These are phyloP conservation scores for Eulacestoma nigropectus DNA, from an alignment of 2,113 vertebrate genomes.

Conservation along the genomic window DNA sequence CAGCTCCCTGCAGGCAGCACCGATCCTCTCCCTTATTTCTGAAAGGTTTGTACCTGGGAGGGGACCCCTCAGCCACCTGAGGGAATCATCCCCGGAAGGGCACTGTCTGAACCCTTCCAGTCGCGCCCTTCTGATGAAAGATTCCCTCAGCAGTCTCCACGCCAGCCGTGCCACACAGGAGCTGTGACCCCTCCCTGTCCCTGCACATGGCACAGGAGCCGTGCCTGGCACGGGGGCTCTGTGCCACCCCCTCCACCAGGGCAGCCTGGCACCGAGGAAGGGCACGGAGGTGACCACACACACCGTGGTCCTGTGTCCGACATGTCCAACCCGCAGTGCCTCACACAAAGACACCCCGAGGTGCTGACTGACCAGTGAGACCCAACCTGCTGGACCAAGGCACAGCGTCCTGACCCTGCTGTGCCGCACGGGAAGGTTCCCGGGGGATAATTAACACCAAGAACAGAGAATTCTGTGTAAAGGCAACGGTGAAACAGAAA, in stretches of 20 bases:
- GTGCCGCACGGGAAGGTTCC: background rate
- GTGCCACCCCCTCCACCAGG: background rate
- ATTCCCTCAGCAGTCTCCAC: background rate
- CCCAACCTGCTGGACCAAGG: background rate
- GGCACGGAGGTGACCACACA: background rate
- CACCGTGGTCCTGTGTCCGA: rapidly evolving
- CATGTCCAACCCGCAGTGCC: rapidly evolving
- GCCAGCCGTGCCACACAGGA: background rate
- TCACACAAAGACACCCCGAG: background rate
- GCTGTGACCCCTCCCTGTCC: background rate
- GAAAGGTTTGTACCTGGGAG: background rate
- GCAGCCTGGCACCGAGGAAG: rapidly evolving
- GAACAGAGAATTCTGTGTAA: background rate
- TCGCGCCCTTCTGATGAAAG: rapidly evolving
- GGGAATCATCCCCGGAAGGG: background rate
- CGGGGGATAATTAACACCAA: background rate
- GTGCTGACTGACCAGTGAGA: background rate
- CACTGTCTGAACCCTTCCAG: rapidly evolving
- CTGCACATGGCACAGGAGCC: background rate
- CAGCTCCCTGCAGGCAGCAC: background rate
- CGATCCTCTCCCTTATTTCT: background rate
- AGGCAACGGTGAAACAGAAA: background rate
- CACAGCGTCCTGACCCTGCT: background rate
- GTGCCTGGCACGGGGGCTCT: background rate
- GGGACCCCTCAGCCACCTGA: background rate